Evolutionary conservation across 2,113 vertebrate genomes (phyloP).

Genomic region (Condylura cristata): DNA sequence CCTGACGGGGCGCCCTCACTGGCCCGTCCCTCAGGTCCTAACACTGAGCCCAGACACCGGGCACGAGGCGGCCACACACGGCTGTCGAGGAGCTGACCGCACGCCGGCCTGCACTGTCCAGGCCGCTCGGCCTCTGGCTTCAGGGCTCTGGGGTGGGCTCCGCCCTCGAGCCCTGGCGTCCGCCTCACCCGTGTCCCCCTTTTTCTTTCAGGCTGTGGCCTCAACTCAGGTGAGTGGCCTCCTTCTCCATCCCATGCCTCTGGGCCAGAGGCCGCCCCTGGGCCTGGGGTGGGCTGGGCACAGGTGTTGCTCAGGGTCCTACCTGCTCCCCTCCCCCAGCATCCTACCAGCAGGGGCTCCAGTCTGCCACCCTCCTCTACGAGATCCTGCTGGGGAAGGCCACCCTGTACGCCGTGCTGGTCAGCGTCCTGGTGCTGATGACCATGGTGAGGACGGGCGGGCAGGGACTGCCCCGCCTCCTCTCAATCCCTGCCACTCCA

Average conservation of each 20-base stretch:
- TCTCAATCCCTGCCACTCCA: background rate
- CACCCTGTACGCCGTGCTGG: slow-evolving; percentile 83
- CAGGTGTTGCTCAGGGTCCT: background rate
- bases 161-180: background rate
- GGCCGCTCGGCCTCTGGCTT: background rate
- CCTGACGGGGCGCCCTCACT: background rate
- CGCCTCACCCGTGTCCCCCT: background rate
- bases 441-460: slow-evolving; percentile 66
- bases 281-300: background rate
- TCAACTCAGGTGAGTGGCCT: slow-evolving; percentile 55
- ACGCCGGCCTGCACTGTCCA: no score
- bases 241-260: background rate
- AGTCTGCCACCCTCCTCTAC: slow-evolving; percentile 84
- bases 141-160: background rate
- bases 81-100: no score
- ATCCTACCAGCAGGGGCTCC: slow-evolving; percentile 75
- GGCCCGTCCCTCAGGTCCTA: background rate
- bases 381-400: slow-evolving; percentile 84
- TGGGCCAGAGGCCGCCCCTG: fast-evolving
- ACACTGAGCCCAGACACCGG: no score
- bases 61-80: background rate
- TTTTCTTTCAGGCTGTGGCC: slow-evolving; percentile 72
- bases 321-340: slow-evolving; percentile 58
- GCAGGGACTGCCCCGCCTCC: background rate
- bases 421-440: slow-evolving; percentile 75